Conservation (phyloP, 2,797 vertebrate species). For the Tangara arthus region DNA sequence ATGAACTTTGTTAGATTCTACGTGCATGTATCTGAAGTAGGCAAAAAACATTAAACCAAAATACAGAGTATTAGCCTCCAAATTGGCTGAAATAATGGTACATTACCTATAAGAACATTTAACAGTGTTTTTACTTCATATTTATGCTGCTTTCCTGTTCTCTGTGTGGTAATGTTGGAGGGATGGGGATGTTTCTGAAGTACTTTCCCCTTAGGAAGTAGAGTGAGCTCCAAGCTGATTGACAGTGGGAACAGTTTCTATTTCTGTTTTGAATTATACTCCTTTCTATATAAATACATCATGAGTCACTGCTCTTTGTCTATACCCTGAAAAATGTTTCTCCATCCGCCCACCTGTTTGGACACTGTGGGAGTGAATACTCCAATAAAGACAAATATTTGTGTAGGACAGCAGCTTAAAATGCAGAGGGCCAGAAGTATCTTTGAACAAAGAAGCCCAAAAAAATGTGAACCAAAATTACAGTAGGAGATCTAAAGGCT, state of each 20-base stretch:
- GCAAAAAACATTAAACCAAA: background rate
- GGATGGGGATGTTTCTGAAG: background rate
- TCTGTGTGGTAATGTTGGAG: background rate
- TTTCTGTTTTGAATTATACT: background rate
- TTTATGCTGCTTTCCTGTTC: background rate
- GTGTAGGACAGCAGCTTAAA: background rate
- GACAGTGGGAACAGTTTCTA: background rate
- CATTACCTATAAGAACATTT: background rate
- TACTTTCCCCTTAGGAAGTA: accelerated
- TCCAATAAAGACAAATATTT: background rate
- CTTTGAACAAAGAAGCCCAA: background rate
- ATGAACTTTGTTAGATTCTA: background rate
- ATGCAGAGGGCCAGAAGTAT: background rate
- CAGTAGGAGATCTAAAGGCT: background rate
- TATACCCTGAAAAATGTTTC: background rate
- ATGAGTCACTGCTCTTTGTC: background rate
- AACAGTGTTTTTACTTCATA: background rate
- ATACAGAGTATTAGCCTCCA: background rate
- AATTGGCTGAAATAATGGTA: background rate
- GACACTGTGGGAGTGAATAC: background rate
- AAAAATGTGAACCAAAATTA: background rate
- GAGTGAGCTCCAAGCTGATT: background rate
- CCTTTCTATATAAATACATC: background rate
- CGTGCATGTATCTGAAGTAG: accelerated
- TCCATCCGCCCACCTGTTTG: background rate